Evolutionary conservation across 2,113 vertebrate species (phyloP), one percentile per base, ranked within the genome.

Genomic region (Microtus montanus): DNA sequence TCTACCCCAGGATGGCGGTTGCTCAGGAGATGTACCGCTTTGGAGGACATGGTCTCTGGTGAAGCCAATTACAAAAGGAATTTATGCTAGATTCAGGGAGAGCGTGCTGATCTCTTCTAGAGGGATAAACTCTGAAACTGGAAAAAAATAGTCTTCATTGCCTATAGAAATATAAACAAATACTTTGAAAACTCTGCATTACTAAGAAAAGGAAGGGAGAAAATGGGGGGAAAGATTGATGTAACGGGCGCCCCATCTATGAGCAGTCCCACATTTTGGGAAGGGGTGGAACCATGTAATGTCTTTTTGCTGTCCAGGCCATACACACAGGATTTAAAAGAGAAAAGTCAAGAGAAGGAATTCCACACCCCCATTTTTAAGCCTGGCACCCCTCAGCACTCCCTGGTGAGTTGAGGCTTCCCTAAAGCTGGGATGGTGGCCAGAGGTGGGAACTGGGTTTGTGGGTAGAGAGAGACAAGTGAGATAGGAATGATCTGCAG

Each of bases 1-100:
- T 68, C 44, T 22, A 49, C 19, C 47, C 8, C 22, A 49, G 7
- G 77, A 11, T 1, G 5, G 54, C 5, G 30, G 28, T 19, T 74
- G 35, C 64, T 35, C 35, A 33, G 77, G n/a, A 61, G 10, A 6
- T 6, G 11, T 11, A 12, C 52, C 2, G 4, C 74, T 94, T 19
- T 52, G 71, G 68, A 58, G 19, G 7, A 6, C 28, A 9, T 7
- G 17, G 49, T 7, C 44, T 54, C 1, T 0, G 0, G 6, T 11
- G 58, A 77, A 7, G 24, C 79, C 12, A 20, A 35, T 15, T 47
- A 86, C 54, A 3, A 2, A 41, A 58, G 73, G 26, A 17, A 10
- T 19, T 44, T 33, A 74, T 30, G 47, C 19, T 75, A 19, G 3
- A 20, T 0, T 2, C 5, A 64, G 5, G 17, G 26, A 84, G 47